Evolutionary conservation across 2,888 invertebrate species (phyloP), one percentile per base, ranked within the genome.

Genomic region (Metopia argyrocephala): DNA sequence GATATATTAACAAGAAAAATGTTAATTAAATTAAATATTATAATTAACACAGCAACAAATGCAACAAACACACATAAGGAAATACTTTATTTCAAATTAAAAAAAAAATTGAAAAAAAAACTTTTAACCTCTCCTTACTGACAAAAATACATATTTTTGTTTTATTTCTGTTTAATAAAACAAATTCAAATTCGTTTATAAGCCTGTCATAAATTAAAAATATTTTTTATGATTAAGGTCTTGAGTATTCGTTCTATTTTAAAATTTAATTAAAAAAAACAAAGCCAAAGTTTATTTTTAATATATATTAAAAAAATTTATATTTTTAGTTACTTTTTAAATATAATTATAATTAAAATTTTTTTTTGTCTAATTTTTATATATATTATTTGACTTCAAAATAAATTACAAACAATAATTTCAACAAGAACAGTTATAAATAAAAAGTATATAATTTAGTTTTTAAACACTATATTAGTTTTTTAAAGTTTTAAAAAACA

Each of bases 211-310:
- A n/a, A n/a, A 62, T 57, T 65, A 54, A 31, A 31, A 38, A 3
- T 15, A 12, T 38, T 38, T 1, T 38, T 38, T 38, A n/a, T n/a
- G n/a, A n/a, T n/a, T n/a, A n/a, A n/a, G n/a, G n/a, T 66, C 4
- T 66, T 71, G 66, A 75, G 78, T 76, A 73, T 76, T 71, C 61
- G 61, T 75, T 76, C 45, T 75, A 83, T 78, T 76, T 52, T 83
- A 61, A 82, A 69, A 62, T 84, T 84, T 76, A 48, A 48, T 48
- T 69, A 66, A 75, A 81, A 78, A 73, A 74, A 46, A 59, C 84
- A 85, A 89, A 88, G 89, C 88, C 88, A 88, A 88, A 88, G 88
- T 87, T 88, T 86, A 87, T 85, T 87, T 86, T 87, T 86, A 83
- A 83, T n/a, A 82, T 82, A 82, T 61, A 73, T 73, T 64, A 74